Evolutionary conservation across 1,140 invertebrate genomes (phyloP).

Genomic region (Eurytemora carolleeae): DNA sequence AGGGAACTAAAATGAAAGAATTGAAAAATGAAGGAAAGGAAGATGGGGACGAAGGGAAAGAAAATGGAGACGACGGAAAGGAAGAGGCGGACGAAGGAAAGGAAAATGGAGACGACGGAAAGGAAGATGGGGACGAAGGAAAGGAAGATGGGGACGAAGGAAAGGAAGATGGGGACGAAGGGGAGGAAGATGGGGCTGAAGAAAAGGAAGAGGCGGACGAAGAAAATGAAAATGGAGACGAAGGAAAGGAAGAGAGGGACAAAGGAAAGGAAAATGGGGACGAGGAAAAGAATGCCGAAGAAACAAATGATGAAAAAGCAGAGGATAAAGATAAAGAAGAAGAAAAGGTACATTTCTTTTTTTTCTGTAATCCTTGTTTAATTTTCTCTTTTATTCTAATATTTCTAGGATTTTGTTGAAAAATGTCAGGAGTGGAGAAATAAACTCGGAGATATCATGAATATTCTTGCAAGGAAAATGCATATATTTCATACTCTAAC

Average conservation of each 20-base stretch:
- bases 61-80: no score
- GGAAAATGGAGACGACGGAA: no score
- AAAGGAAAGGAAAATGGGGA: not conserved
- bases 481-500: no score
- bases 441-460: constrained; percentile 30
- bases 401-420: constrained; percentile 18
- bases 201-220: not conserved
- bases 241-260: not conserved
- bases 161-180: no score
- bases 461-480: not conserved
- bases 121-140: not conserved
- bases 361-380: not conserved
- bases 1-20: constrained; percentile 1
- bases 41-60: no score
- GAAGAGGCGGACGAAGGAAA: no score
- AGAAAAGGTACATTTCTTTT: not conserved
- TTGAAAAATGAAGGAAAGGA: not conserved
- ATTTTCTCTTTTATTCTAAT: constrained; percentile 6
- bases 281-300: not conserved
- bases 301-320: not conserved
- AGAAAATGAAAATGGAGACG: not conserved
- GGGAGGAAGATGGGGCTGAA: no score
- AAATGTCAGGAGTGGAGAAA: constrained; percentile 42
- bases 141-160: no score
- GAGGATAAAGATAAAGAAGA: not conserved